These are phyloP conservation scores for Falco novaeseelandiae DNA, from an alignment of 2,797 vertebrate genomes.

Conservation along the genomic window DNA sequence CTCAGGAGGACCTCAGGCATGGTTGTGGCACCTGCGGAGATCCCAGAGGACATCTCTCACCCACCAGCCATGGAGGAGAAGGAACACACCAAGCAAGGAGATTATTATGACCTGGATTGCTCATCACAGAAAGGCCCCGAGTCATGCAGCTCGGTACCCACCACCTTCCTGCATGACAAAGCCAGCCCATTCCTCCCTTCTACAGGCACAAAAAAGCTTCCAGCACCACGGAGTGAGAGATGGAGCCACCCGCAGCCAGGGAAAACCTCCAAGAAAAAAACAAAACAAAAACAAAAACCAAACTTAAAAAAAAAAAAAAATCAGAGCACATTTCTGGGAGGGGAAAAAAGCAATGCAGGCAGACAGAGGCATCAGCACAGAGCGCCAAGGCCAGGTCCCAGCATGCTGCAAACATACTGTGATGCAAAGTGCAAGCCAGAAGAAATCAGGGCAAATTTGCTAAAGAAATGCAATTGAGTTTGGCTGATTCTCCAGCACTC, in stretches of 20 bases:
- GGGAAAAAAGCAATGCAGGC: neutral
- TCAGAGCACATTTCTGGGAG: neutral
- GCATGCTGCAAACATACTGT: neutral
- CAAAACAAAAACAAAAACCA: too few species aligned
- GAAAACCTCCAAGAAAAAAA: neutral
- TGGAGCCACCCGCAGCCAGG: neutral
- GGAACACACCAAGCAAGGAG: accelerated
- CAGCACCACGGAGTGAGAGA: neutral
- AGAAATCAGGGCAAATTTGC: neutral
- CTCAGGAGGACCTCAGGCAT: neutral
- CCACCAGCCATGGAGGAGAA: neutral
- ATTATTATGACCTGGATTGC: too few species aligned
- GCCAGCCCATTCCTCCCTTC: neutral
- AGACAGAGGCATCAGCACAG: neutral
- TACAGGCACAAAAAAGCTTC: neutral
- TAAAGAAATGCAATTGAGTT: neutral
- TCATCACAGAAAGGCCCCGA: accelerated
- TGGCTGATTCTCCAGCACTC: neutral
- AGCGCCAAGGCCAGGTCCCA: neutral
- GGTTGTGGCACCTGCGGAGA: neutral
- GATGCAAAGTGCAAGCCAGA: neutral
- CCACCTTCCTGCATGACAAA: neutral
- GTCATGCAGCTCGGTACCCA: neutral
- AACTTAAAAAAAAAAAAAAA: neutral
- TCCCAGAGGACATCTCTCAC: neutral